Evolutionary conservation across 1,140 invertebrate species (phyloP).

Genomic region (Oncopeltus fasciatus): DNA sequence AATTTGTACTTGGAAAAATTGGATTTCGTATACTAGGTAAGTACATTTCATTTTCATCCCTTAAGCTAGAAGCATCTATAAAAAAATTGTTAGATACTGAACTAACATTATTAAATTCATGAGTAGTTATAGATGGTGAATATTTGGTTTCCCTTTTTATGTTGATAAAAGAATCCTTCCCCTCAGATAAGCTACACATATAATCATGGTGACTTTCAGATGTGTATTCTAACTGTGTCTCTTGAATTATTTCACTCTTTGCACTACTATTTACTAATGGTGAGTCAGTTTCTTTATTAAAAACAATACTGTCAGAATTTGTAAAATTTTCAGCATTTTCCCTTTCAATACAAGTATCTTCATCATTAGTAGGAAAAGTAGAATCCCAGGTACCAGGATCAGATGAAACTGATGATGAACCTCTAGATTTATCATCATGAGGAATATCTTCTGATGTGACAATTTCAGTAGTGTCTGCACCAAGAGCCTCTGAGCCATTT

Average conservation of each 20-base stretch:
- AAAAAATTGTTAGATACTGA: conserved; percentile 34
- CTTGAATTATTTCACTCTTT: not conserved
- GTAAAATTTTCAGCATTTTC: not conserved
- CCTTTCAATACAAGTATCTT: conserved; percentile 24
- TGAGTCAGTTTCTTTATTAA: not conserved
- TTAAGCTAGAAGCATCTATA: conserved; percentile 55
- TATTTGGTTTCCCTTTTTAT: not conserved
- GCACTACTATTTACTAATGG: not conserved
- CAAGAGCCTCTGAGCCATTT: conserved; percentile 33
- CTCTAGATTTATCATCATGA: conserved; percentile 43
- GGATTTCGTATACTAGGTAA: conserved; percentile 19
- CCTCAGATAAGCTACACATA: not conserved
- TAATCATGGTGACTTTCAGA: not conserved
- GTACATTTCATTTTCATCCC: conserved; percentile 41
- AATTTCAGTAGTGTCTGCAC: conserved; percentile 31
- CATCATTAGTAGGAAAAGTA: conserved; percentile 11
- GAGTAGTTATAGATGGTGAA: not conserved
- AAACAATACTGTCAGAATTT: conserved; percentile 3
- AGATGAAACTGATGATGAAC: conserved; percentile 42
- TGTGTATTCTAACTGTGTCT: not conserved
- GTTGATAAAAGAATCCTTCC: not conserved
- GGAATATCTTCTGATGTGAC: conserved; percentile 51
- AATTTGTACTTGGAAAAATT: conserved; percentile 13
- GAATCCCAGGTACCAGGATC: conserved; percentile 45
- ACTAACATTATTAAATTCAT: not conserved